Base-by-base conservation (phyloP, 2,888 invertebrate species). In the Oeneis ivallda region DNA sequence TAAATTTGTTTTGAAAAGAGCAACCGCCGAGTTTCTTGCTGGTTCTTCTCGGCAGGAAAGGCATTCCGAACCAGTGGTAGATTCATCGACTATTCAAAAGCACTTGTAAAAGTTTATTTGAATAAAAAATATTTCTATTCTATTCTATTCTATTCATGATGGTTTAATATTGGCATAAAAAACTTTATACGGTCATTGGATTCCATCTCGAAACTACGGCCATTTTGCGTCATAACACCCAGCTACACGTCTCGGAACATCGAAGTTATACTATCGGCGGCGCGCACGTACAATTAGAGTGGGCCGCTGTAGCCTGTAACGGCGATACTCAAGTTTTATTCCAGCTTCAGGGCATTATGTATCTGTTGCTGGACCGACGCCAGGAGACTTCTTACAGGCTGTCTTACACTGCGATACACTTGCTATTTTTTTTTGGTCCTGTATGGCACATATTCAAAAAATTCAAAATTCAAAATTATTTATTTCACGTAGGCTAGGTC, bases 321-420 rank as follows among this genome's bases (percentile, higher is more conserved):
- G 75, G 70, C 59, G 68, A 73, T 78, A 72, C 73, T 75, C 64
- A 56, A 72, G 75, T 74, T 74, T 74, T 78, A 80, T 79, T 79
- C 76, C 77, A 77, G 73, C 75, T 79, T 75, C 75, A 77, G 73
- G 68, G 76, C 79, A 73, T 77, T 77, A 75, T 73, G 69, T 70
- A 52, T 58, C 50, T 61, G 41, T 65, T 61, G 75, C 76, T 82
- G 81, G 81, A 77, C 76, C 72, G 70, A 71, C 70, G 81, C 81
- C 81, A 82, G 75, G 78, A 77, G 71, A 81, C 78, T 62, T 64
- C 67, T 59, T 67, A 56, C 56, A 32, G 17, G 59, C 56, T 3
- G 0, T 15, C 41, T 41, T 61, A 67, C 67, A 64, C 45, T 61
- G 67, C 54, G 11, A 47, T 32, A 53, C 47, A 15, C n/a, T 50